Base-by-base conservation (phyloP, 2,888 invertebrate species). In the Rhingia campestris region DNA sequence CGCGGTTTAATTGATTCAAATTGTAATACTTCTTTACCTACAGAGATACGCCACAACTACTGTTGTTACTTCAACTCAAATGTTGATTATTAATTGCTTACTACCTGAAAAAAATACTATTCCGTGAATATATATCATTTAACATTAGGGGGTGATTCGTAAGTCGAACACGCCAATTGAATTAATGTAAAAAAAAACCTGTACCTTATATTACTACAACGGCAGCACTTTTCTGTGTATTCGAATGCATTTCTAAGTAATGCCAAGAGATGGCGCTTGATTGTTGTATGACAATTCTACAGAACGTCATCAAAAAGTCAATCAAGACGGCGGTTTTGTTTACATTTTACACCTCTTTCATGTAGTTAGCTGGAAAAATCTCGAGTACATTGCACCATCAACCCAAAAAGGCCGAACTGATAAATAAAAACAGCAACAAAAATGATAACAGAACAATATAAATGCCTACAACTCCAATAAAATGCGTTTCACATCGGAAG, bases 241-340 rank as follows among this genome's bases (percentile, higher is more conserved):
- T 32, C 10, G 0, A 1, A 32, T 7, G 4, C 9, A 41, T 2
- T 4, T 5, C 4, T 0, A n/a, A 45, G 41, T 9, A 33, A 7
- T 37, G 22, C 1, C 49, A 41, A 37, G 22, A 81, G 82, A 63
- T 73, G 82, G n/a, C 67, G 43, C 56, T 51, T 3, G 32, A 6
- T 5, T 0, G 7, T 3, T 0, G 4, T 10, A 41, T 84, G 84
- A 84, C 84, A 84, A 39, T 70, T 80, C 51, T 66, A 9, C 33
- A 37, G 54, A 75, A 80, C 84, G 84, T 84, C 84, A 84, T 70
- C 84, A 80, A 80, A 82, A 80, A 84, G 75, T 75, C 84, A 84
- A 56, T 32, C 7, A 39, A 53, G 79, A 74, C 64, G 74, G 32
- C 56, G n/a, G 33, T 61, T 84, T 84, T 84, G 84, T 84, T 84